Percentiles rank a stretch among this genome's conserved stretches.
phyloP scores from a whole-genome alignment of 2,113 vertebrate species.

The Argyrosomus japonicus region DNA sequence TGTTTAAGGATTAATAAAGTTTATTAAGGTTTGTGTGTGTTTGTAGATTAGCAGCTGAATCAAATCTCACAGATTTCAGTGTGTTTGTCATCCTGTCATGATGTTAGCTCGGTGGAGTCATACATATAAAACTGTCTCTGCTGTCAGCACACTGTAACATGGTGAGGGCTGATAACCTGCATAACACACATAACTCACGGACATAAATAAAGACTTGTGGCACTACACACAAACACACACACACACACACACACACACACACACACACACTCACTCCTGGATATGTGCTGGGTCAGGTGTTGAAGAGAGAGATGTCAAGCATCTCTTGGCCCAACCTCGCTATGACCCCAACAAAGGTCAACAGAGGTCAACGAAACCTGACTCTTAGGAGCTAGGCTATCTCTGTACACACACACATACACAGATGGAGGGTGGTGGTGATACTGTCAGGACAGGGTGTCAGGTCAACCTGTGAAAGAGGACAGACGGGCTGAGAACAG shows the following conservation, averaged over 20 bases:
- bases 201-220: constrained; percentile 25
- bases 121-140: constrained; percentile 19
- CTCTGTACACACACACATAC: constrained; percentile 43
- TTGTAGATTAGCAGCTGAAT: background rate
- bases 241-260: constrained; percentile 14
- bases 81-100: constrained; percentile 7
- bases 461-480: constrained; percentile 35
- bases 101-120: background rate
- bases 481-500: constrained; percentile 25
- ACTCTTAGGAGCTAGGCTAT: constrained; percentile 51
- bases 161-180: background rate
- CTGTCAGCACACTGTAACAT: constrained; percentile 32
- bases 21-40: background rate
- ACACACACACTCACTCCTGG: too few relatives aligned
- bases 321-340: constrained; percentile 73
- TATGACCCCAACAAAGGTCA: constrained; percentile 58
- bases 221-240: background rate
- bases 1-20: background rate
- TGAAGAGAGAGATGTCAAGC: constrained; percentile 70
- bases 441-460: constrained; percentile 50
- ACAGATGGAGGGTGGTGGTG: constrained; percentile 32
- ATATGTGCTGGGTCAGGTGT: constrained; percentile 65
- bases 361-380: constrained; percentile 67
- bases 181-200: background rate
- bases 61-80: too few relatives aligned